Evolutionary conservation across 2,888 invertebrate genomes (phyloP).

Genomic region (Epsilonema sp.): DNA sequence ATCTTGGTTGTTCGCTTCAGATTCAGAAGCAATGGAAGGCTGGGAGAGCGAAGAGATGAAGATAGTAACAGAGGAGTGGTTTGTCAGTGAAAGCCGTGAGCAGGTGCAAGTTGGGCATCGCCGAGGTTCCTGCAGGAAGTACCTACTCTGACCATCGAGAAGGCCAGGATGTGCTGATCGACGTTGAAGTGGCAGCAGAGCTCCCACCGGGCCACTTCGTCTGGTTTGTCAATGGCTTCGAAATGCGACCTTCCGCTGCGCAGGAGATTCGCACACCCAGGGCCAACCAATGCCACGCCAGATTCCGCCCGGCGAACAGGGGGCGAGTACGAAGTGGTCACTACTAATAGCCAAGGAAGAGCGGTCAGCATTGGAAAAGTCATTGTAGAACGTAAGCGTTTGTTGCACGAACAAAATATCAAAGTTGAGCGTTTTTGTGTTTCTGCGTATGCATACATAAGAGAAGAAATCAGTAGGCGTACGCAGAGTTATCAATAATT

Average conservation of each 20-base stretch:
- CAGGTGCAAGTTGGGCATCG: no score
- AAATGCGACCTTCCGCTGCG: no score
- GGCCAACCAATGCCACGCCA: neutral
- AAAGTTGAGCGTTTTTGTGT: no score
- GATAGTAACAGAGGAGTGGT: no score
- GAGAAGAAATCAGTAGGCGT: no score
- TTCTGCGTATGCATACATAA: no score
- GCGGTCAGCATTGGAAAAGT: constrained; percentile 29
- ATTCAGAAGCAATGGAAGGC: no score
- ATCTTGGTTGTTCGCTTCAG: no score
- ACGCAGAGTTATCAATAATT: no score
- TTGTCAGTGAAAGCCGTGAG: no score
- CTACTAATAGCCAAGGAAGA: constrained; percentile 65
- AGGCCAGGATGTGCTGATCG: neutral
- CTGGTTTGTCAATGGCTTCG: neutral
- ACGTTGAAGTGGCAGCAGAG: neutral
- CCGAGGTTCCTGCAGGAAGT: constrained; percentile 1
- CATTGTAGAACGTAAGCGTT: constrained; percentile 21
- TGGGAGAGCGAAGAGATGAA: no score
- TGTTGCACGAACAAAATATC: no score
- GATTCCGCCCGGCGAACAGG: neutral
- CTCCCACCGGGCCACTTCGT: neutral
- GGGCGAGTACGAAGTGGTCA: constrained; percentile 64
- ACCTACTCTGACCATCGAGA: neutral
- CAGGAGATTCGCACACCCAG: neutral